phyloP scores from a whole-genome alignment of 2,888 invertebrate species.

The Drymonia ruficornis region DNA sequence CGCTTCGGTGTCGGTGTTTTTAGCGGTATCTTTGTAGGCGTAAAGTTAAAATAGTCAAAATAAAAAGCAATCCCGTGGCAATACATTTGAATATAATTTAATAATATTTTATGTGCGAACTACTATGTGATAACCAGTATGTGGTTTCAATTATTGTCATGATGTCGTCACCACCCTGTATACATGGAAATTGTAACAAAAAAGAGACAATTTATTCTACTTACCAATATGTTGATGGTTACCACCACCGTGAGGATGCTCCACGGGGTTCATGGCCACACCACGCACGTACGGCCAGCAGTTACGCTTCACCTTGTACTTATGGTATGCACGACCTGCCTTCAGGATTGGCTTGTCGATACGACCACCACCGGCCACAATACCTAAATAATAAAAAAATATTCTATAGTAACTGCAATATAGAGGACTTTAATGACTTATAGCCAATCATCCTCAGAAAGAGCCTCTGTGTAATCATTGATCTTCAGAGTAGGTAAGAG shows the following conservation, averaged over 20 bases:
- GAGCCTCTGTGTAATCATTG: slow-evolving; percentile 78
- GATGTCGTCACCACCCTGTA: no score
- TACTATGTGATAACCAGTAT: no score
- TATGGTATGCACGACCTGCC: slow-evolving; percentile 99
- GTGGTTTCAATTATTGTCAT: no score
- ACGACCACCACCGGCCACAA: slow-evolving; percentile 99
- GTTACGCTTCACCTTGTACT: slow-evolving; percentile 99
- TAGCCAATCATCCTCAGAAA: slow-evolving; percentile 56
- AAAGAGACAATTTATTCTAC: slow-evolving; percentile 34
- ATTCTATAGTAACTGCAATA: neutral
- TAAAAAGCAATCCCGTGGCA: no score
- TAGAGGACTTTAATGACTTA: neutral
- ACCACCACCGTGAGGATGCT: slow-evolving; percentile 99
- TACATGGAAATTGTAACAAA: no score
- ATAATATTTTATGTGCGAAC: no score
- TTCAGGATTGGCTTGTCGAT: slow-evolving; percentile 99
- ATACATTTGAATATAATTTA: no score
- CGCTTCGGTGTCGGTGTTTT: no score
- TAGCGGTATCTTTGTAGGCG: no score
- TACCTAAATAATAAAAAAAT: slow-evolving; percentile 83
- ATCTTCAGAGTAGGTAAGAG: slow-evolving; percentile 73
- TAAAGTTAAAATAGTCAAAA: no score
- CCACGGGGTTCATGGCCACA: slow-evolving; percentile 99
- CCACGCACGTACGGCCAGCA: slow-evolving; percentile 99
- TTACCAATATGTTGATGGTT: slow-evolving; percentile 99